Base-by-base conservation (phyloP, 2,888 invertebrate genomes). In the Tolmerus cingulatus region DNA sequence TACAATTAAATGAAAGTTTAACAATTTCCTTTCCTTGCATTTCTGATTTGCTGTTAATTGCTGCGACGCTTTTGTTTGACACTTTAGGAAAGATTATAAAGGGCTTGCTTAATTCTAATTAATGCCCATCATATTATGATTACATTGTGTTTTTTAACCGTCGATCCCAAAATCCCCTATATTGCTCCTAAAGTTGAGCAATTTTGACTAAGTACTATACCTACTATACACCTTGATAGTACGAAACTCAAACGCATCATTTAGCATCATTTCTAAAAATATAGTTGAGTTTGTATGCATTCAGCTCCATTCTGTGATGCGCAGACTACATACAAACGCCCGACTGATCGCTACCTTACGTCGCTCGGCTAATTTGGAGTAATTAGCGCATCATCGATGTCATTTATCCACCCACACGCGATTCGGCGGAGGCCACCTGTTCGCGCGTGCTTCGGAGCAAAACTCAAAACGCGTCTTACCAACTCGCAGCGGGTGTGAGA, bases 21-120 rank as follows among this genome's bases (percentile, higher is more conserved):
- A 79, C 79, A 79, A 79, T 79, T 78, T 78, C 23, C 37, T 78
- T 66, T 27, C 66, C 12, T 27, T 66, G 66, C 66, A 66, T 66
- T 66, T 66, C 19, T 66, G 19, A 66, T 66, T 66, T 66, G 27
- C 2, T 66, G 12, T 66, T 66, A 66, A 66, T 66, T 66, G 66
- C 19, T 9, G 2, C 23, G 66, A 23, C 43, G 12, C 23, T 40
- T 78, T 78, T 9, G 2, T 78, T 77, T n/a, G 40, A n/a, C 23
- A 12, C 57, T 23, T 19, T 23, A 57, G 19, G 23, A 51, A n/a
- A n/a, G 4, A 51, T 46, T n/a, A 51, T 51, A 19, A 51, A 51
- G 8, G 16, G 8, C 27, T 78, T n/a, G 4, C 12, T 1, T 40
- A n/a, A 43, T 0, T 43, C 2, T 14, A 19, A 9, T 3, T 23